Percentiles rank a stretch among this genome's conserved stretches.
These are phyloP conservation scores for Euura saliciscinereae DNA, from an alignment of 1,140 invertebrate species.

Conservation along the genomic window DNA sequence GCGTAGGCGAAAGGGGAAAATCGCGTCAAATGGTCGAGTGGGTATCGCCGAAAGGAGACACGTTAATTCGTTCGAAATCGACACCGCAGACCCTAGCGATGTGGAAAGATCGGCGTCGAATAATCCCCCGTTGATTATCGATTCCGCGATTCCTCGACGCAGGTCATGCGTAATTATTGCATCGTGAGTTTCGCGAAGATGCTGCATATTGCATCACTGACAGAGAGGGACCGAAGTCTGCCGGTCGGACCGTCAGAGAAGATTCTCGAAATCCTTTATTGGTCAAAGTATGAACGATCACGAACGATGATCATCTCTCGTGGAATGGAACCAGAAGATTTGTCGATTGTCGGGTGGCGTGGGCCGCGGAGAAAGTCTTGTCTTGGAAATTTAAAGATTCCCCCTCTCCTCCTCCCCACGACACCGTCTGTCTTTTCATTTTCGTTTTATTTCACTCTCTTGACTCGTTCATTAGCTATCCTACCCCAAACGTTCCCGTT, in stretches of 20 bases:
- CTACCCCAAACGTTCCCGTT: too few species aligned
- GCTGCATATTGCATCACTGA: background rate
- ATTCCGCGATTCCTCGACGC: too few species aligned
- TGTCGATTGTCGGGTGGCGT: background rate
- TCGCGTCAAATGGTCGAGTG: background rate
- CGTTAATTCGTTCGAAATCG: background rate
- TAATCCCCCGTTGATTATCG: too few species aligned
- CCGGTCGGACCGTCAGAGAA: background rate
- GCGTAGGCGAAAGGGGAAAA: background rate
- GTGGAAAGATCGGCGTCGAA: too few species aligned
- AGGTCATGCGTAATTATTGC: too few species aligned
- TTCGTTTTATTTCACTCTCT: too few species aligned
- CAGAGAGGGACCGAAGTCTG: background rate
- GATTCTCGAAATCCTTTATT: background rate
- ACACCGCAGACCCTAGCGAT: too few species aligned
- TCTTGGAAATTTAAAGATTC: background rate
- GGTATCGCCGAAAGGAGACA: background rate
- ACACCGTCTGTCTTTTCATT: background rate
- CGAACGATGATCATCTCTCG: background rate
- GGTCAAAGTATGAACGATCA: background rate
- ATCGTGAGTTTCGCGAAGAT: too few species aligned
- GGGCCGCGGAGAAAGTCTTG: conserved; percentile 1
- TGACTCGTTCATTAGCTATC: too few species aligned
- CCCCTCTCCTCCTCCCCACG: background rate
- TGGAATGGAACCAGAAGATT: background rate